Conservation (phyloP, 2,113 vertebrate species). For the Ammodytes marinus region DNA sequence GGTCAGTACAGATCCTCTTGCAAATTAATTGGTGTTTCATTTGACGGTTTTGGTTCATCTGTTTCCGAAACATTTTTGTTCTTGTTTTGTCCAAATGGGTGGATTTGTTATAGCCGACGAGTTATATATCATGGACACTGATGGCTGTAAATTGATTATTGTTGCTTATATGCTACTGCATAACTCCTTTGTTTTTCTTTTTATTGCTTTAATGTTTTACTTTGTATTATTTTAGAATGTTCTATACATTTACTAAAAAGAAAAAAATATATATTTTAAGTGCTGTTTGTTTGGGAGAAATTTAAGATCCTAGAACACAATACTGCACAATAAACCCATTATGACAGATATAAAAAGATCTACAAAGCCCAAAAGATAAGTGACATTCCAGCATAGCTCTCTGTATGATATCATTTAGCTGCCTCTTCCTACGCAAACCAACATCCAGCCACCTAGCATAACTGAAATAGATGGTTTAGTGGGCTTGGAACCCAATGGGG, state of each 20-base stretch:
- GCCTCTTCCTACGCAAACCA: slow-evolving; percentile 28
- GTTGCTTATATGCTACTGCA: no score
- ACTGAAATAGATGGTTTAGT: slow-evolving; percentile 58
- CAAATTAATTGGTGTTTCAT: slow-evolving; percentile 31
- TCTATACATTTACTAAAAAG: no score
- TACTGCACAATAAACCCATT: slow-evolving; percentile 3
- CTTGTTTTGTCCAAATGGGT: no score
- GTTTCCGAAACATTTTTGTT: no score
- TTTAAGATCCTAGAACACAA: not conserved
- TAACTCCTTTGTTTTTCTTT: no score
- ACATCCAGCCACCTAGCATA: slow-evolving; percentile 58
- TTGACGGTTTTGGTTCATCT: not conserved
- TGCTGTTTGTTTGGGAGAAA: not conserved
- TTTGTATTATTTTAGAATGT: no score
- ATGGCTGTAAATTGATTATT: no score
- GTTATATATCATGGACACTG: no score
- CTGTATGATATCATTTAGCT: not conserved
- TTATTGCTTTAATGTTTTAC: no score
- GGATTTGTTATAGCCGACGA: no score
- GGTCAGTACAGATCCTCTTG: slow-evolving; percentile 59
- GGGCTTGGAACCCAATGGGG: slow-evolving; percentile 38
- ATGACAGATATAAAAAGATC: slow-evolving; percentile 12
- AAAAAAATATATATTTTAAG: not conserved
- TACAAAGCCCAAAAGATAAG: not conserved
- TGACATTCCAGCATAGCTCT: slow-evolving; percentile 8